Base-by-base conservation (phyloP, 2,797 vertebrate genomes). In the Hybognathus amarus region DNA sequence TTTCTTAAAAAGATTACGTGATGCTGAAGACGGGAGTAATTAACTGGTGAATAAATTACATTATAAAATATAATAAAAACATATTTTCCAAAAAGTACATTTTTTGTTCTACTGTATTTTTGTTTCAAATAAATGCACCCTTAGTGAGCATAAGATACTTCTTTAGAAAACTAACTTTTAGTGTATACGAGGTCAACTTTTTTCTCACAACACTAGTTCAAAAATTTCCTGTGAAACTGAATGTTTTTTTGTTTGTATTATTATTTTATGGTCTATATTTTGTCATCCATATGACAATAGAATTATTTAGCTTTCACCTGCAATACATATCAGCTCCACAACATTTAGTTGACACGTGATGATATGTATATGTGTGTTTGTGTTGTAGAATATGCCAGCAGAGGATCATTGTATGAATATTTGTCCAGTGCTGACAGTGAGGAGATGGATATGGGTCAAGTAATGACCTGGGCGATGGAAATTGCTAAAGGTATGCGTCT, bases 361-460 rank as follows among this genome's bases (percentile, higher is more conserved):
- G 83, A 13, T 87, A 63, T 82, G 63, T n/a, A 75, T 59, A 20
- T 74, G 33, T 70, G 13, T 78, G 30, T 78, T 61, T 77, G 70
- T 84, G 22, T 83, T 85, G 82, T 89, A 98, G 98, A 99, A 90
- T 99, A 97, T 91, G 97, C 98, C 75, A 96, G 94, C 81, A 94
- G 93, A 88, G 98, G 98, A 22, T 98, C 97, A 82, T 93, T 99
- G 67, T 99, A 98, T 89, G 97, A 99, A 90, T 99, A 97, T 90
- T 96, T 99, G 84, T 98, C 97, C 91, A 98, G 97, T 90, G 95
- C 96, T 89, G 95, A 96, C 93, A 98, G 98, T 91, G 97, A 99
- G 90, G 96, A 98, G 90, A 99, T 99, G 96, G 96, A 99, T 92
- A 99, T 99, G 97, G 96, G 96, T 87, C 97, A 98, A 87, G 96